Conservation (phyloP, 1,140 invertebrate genomes). For the Pogonus chalceus region DNA sequence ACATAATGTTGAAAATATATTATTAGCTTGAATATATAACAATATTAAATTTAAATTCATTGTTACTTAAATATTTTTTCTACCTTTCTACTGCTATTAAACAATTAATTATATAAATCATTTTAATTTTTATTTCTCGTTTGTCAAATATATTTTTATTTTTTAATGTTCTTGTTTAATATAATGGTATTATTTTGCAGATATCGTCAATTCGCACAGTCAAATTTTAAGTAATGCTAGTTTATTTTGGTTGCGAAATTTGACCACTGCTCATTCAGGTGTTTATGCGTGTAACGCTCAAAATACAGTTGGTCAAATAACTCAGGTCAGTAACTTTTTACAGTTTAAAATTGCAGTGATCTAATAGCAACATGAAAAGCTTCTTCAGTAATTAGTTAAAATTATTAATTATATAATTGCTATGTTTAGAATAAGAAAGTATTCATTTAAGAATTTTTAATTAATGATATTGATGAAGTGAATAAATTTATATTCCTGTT, state of each 20-base stretch:
- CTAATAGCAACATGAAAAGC: slow-evolving; percentile 5
- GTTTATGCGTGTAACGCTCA: slow-evolving; percentile 70
- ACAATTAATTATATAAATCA: neutral
- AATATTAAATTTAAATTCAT: too few species aligned
- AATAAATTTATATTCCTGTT: neutral
- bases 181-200: too few species aligned
- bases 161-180: slow-evolving; percentile 17
- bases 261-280: slow-evolving; percentile 39
- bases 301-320: slow-evolving; percentile 53
- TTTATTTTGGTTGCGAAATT: slow-evolving; percentile 20
- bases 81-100: neutral
- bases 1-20: too few species aligned
- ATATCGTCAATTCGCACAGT: too few species aligned
- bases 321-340: slow-evolving; percentile 9
- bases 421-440: too few species aligned
- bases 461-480: too few species aligned
- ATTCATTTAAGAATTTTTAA: too few species aligned
- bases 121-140: slow-evolving; percentile 4
- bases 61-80: slow-evolving; percentile 15
- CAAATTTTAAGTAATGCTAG: slow-evolving; percentile 22
- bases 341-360: too few species aligned
- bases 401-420: too few species aligned
- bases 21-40: too few species aligned
- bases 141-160: slow-evolving; percentile 16
- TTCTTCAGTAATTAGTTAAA: neutral